Evolutionary conservation across 35 echinoderm and acorn worm species (phyloP).

Genomic region (Heliocidaris erythrogramma): DNA sequence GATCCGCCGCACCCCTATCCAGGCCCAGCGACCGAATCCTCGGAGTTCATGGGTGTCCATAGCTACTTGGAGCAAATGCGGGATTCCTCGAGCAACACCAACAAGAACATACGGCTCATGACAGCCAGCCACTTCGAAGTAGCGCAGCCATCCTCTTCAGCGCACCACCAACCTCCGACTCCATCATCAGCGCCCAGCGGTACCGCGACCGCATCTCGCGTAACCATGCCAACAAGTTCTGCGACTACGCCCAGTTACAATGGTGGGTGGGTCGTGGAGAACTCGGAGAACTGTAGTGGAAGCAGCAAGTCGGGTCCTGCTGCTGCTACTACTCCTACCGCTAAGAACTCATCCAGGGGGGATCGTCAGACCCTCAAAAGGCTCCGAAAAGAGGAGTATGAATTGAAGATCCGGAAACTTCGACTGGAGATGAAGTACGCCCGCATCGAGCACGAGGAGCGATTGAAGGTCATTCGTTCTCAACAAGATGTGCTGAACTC

Average conservation of each 20-base stretch:
- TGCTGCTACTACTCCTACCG: not conserved
- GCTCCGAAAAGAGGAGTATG: not conserved
- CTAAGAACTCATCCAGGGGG: not conserved
- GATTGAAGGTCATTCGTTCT: not conserved
- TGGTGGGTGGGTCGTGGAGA: not conserved
- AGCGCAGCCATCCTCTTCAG: not conserved
- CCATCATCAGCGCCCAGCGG: not conserved
- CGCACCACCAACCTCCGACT: not conserved
- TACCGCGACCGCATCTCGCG: not conserved
- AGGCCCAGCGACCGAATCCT: not conserved
- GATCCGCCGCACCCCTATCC: not conserved
- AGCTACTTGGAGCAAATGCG: not conserved
- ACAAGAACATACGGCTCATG: not conserved
- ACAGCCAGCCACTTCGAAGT: not conserved
- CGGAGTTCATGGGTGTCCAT: not conserved
- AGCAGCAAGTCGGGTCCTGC: not conserved
- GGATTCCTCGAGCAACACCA: not conserved
- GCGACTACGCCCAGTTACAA: not conserved
- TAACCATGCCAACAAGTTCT: not conserved
- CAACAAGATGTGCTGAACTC: conserved; percentile 17
- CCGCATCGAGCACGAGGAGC: conserved; percentile 29
- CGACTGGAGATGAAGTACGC: conserved; percentile 23
- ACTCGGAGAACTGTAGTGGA: not conserved
- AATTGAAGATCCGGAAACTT: conserved; percentile 25
- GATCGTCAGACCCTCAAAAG: not conserved